A percentile compares a stretch with the other conserved stretches of the same genome.
phyloP scores from a whole-genome alignment of 2,797 vertebrate species.

The Urosaurus nigricauda region DNA sequence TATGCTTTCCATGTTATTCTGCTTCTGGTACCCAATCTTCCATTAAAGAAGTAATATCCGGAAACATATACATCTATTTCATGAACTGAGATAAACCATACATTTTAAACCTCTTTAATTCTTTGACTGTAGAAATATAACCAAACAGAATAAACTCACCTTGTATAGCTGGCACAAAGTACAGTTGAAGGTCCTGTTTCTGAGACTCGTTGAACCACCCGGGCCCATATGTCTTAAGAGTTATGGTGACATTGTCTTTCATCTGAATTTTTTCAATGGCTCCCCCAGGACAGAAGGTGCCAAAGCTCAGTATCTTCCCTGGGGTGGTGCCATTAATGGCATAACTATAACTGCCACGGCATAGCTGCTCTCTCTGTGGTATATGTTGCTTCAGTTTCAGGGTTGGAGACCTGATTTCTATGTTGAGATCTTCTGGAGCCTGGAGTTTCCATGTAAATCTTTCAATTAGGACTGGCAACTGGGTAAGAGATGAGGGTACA shows the following conservation, averaged over 20 bases:
- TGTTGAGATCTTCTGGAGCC: conserved; percentile 74
- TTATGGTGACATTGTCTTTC: conserved; percentile 85
- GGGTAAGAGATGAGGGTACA: conserved; percentile 80
- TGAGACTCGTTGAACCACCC: conserved; percentile 68
- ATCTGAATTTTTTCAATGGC: conserved; percentile 87
- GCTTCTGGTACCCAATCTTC: too few species aligned
- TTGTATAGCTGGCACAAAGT: conserved; percentile 82
- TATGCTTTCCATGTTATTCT: too few species aligned
- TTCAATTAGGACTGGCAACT: conserved; percentile 82
- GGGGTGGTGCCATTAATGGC: conserved; percentile 73
- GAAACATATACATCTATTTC: too few species aligned
- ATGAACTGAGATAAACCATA: too few species aligned
- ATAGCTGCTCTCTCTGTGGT: conserved; percentile 76
- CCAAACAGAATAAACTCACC: conserved; percentile 76
- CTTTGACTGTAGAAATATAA: background rate
- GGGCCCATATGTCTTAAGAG: conserved; percentile 63
- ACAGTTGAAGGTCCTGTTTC: conserved; percentile 81
- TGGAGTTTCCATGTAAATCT: conserved; percentile 87
- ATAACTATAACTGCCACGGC: conserved; percentile 78
- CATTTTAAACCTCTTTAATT: background rate
- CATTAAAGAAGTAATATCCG: too few species aligned
- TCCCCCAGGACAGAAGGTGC: conserved; percentile 87
- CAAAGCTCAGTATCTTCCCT: conserved; percentile 74
- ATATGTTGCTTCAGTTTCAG: conserved; percentile 85
- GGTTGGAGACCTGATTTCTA: conserved; percentile 79